Conservation (phyloP, 2,113 vertebrate species). For the Thymallus thymallus region DNA sequence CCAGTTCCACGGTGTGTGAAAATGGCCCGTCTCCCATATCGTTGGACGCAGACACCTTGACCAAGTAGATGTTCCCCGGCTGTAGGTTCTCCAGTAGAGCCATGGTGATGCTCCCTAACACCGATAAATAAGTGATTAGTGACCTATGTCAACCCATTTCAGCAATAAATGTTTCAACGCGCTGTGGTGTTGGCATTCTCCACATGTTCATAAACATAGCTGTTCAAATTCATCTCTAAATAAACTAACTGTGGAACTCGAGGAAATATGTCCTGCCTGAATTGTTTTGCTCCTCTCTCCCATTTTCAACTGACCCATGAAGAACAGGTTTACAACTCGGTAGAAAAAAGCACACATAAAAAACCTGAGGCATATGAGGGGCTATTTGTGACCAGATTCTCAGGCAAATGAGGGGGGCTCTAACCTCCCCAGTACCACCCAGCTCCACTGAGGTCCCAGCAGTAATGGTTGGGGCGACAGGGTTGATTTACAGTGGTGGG, state of each 20-base stretch:
- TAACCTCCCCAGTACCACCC: constrained; percentile 38
- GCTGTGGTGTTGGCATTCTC: background rate
- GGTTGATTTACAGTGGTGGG: constrained; percentile 57
- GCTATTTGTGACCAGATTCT: constrained; percentile 53
- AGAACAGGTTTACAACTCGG: constrained; percentile 33
- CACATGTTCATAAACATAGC: background rate
- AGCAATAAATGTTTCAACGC: background rate
- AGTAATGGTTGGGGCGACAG: constrained; percentile 33
- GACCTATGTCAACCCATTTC: background rate
- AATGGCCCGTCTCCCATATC: constrained; percentile 93
- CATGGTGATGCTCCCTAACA: constrained; percentile 89
- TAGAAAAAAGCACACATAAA: constrained; percentile 17
- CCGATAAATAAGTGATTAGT: constrained; percentile 15
- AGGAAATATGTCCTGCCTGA: constrained; percentile 1
- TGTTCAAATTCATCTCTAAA: background rate
- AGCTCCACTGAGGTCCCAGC: constrained; percentile 50
- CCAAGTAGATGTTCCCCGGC: constrained; percentile 86
- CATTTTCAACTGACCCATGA: constrained; percentile 33
- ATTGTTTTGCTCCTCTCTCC: background rate
- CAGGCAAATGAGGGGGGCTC: constrained; percentile 29
- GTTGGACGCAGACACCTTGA: constrained; percentile 95
- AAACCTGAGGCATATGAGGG: constrained; percentile 27
- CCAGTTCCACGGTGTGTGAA: constrained; percentile 84
- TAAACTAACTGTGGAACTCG: background rate
- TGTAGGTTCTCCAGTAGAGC: constrained; percentile 91